These are phyloP conservation scores for Galaxea fascicularis DNA, from an alignment of 92 coral and sea anemone genomes.

Conservation along the genomic window DNA sequence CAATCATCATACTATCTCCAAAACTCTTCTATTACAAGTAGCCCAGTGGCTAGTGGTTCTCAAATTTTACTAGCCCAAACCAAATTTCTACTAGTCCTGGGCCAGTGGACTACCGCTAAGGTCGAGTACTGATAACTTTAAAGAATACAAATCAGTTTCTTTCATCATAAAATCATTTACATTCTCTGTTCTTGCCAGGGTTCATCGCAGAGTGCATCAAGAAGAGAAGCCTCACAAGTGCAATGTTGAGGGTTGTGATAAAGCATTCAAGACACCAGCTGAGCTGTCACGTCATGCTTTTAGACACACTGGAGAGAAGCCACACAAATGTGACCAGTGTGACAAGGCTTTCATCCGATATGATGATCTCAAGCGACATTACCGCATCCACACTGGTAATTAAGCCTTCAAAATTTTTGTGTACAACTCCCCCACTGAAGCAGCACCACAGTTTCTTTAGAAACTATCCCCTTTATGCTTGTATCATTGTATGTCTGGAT, in stretches of 20 bases:
- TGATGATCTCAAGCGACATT: conserved; percentile 97
- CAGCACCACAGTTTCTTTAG: no score
- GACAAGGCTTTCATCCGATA: conserved; percentile 98
- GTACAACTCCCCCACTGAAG: not conserved
- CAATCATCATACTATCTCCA: no score
- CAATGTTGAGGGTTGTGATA: conserved; percentile 88
- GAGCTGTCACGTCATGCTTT: conserved; percentile 97
- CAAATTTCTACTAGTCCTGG: no score
- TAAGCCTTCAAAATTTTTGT: not conserved
- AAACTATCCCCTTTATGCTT: no score
- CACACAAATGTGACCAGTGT: conserved; percentile 98
- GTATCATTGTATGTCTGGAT: not conserved
- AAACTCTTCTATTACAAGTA: no score
- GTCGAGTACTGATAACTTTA: no score
- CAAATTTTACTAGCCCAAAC: no score
- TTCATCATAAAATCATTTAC: not conserved
- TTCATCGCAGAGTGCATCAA: conserved; percentile 99
- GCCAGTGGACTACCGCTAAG: no score
- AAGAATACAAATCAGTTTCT: not conserved
- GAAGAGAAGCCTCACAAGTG: conserved; percentile 98
- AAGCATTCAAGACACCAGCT: conserved; percentile 98
- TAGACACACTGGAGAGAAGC: conserved; percentile 98
- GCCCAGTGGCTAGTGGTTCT: no score
- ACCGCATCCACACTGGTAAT: conserved; percentile 97
- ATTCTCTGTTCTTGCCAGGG: conserved; percentile 55